Evolutionary conservation across 2,113 vertebrate genomes (phyloP), one percentile per base, ranked within the genome.

Genomic region (Nematolebias whitei): DNA sequence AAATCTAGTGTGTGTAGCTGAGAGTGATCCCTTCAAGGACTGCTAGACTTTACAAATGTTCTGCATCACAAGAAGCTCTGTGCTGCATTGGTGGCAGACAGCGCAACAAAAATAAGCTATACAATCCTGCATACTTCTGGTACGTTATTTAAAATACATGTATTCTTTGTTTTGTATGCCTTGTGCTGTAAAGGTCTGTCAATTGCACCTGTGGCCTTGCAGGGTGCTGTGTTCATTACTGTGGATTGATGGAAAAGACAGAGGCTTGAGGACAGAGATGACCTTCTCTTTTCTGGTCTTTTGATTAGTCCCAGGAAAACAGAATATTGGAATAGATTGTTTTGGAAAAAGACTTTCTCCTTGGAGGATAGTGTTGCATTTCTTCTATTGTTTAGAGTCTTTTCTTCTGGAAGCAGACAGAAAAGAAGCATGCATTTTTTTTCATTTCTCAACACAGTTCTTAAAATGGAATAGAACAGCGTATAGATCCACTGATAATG

Each of bases 401-500:
- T 51, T 23, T n/a, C n/a, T 63, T 45, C 5, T 20, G 38, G 58
- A 20, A 47, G 14, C 1, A n/a, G 20, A 32, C n/a, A 59, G 24
- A 40, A 18, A 62, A 24, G 38, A 5, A 24, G 9, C 24, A 35
- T 18, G 67, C 8, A 54, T 11, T 64, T 41, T 29, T 15, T 59
- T 4, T 43, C 22, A 22, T 44, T 24, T 45, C 15, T 54, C 8
- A 55, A 77, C 51, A 63, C 49, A 77, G 41, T 73, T 66, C 52
- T 55, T 8, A 14, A 61, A 83, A 67, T 77, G 67, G 61, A 77
- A 68, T 65, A 45, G 61, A 63, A 71, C 22, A 58, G 38, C 74
- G 63, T 81, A 74, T 59, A 68, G 75, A 86, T 82, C 44, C 52
- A 74, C 62, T 74, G 82, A 84, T 85, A 83, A 78, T 74, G 73